Evolutionary conservation across 2,113 vertebrate genomes (phyloP).

Genomic region (Calcarius ornatus): DNA sequence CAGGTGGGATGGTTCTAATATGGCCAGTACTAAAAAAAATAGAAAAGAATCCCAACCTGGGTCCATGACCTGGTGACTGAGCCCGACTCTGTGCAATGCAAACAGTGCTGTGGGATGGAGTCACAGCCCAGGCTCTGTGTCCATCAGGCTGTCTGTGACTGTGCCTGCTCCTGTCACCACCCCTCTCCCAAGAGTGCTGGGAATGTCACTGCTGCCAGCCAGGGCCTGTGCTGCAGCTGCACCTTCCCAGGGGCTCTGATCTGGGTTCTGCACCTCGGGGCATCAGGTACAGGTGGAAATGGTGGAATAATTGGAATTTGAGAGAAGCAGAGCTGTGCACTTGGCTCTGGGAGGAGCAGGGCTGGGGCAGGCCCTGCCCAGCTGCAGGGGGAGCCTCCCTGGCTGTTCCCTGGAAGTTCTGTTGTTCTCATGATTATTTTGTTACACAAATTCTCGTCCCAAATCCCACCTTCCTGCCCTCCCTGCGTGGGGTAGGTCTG

Average conservation of each 20-base stretch:
- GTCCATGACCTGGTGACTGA: not conserved
- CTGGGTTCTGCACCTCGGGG: not conserved
- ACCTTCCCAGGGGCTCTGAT: rapidly evolving
- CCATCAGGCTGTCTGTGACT: rapidly evolving
- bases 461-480: not conserved
- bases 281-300: not conserved
- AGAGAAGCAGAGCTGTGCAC: not conserved
- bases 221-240: rapidly evolving
- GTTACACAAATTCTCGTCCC: not conserved
- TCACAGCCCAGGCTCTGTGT: not conserved
- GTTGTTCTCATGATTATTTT: not conserved
- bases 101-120: not conserved
- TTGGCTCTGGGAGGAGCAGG: not conserved
- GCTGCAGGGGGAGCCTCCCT: not conserved
- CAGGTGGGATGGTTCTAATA: not conserved
- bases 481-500: not conserved
- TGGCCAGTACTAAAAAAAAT: conserved; percentile 30
- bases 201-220: not conserved
- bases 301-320: not conserved
- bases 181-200: not conserved
- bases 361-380: not conserved
- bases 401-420: not conserved
- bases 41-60: not conserved
- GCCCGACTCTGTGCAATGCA: not conserved
- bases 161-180: not conserved